phyloP scores from a whole-genome alignment of 2,888 invertebrate species.

The Lagria hirta region DNA sequence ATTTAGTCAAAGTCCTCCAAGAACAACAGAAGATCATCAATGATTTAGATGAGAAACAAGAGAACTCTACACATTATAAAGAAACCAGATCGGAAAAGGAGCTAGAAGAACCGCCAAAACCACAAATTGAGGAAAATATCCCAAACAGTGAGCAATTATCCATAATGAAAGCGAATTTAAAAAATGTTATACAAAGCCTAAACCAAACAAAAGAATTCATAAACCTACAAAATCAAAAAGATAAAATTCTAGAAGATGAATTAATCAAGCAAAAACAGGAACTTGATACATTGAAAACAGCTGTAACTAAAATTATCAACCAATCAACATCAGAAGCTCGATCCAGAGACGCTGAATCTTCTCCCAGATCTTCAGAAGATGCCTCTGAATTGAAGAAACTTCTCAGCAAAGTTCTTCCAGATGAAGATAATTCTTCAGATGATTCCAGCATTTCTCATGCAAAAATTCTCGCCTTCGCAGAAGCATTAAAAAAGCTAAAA shows the following conservation, averaged over 20 bases:
- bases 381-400: no score
- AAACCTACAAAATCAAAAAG: slow-evolving; percentile 30
- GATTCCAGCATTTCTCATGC: no score
- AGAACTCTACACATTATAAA: slow-evolving; percentile 18
- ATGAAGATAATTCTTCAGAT: no score
- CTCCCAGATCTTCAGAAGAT: no score
- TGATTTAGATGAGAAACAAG: slow-evolving; percentile 31
- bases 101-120: neutral
- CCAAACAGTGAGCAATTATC: slow-evolving; percentile 27
- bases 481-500: slow-evolving; percentile 6
- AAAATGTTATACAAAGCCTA: slow-evolving; percentile 27
- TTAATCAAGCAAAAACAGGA: slow-evolving; percentile 33
- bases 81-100: slow-evolving; percentile 14
- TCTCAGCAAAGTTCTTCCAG: no score
- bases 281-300: slow-evolving; percentile 23
- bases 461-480: slow-evolving; percentile 13
- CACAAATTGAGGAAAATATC: slow-evolving; percentile 13
- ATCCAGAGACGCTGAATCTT: slow-evolving; percentile 26
- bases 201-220: slow-evolving; percentile 34
- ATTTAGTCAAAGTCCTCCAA: slow-evolving; percentile 42
- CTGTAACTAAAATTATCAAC: slow-evolving; percentile 4
- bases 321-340: slow-evolving; percentile 10
- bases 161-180: slow-evolving; percentile 31
- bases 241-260: slow-evolving; percentile 34
- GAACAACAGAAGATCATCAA: slow-evolving; percentile 46